Evolutionary conservation across 1,140 invertebrate species (phyloP).

Genomic region (Armadillidium nasatum): DNA sequence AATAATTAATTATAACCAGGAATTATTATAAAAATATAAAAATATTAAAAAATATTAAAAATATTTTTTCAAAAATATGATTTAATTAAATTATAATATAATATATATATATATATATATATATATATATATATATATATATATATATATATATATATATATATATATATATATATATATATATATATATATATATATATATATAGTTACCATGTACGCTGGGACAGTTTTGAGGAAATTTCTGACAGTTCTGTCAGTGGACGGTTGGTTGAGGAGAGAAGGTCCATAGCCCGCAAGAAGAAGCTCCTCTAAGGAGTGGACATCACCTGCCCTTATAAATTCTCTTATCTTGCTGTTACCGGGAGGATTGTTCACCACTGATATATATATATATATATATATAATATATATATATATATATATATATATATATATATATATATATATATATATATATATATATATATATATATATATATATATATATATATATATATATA

Average conservation of each 20-base stretch:
- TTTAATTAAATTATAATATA: neutral
- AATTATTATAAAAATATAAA: too few species aligned
- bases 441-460: constrained; percentile 11
- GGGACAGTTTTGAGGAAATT: constrained; percentile 78
- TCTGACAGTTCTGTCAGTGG: constrained; percentile 70
- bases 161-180: constrained; percentile 6
- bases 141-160: constrained; percentile 6
- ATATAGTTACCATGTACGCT: constrained; percentile 75
- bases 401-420: too few species aligned
- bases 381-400: too few species aligned
- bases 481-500: neutral
- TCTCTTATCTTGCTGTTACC: constrained; percentile 68
- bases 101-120: neutral
- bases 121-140: constrained; percentile 6
- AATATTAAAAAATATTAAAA: too few species aligned
- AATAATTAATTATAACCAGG: too few species aligned
- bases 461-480: constrained; percentile 6
- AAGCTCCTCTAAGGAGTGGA: constrained; percentile 72
- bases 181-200: too few species aligned
- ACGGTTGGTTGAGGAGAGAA: constrained; percentile 71
- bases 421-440: constrained; percentile 21
- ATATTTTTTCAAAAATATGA: too few species aligned
- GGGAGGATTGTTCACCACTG: too few species aligned
- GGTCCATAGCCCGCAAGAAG: constrained; percentile 80
- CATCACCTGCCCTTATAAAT: constrained; percentile 83